A percentile compares a stretch with the other conserved stretches of the same genome.
phyloP scores from a whole-genome alignment of 2,888 invertebrate species.

The Phania funesta region DNA sequence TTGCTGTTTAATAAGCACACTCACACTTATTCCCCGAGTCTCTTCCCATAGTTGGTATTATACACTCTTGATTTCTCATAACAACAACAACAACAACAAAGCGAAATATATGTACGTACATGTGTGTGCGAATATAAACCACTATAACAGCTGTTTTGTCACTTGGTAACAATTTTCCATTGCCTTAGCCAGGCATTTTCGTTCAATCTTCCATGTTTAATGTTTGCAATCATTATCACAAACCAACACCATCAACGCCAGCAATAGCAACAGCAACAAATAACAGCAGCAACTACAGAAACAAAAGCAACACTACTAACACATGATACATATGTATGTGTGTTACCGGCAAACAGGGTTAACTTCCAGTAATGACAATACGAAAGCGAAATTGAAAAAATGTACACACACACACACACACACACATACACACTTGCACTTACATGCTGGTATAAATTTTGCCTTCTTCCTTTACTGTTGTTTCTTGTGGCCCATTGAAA shows the following conservation, averaged over 20 bases:
- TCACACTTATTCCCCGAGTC: slow-evolving; percentile 8
- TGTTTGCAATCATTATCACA: slow-evolving; percentile 51
- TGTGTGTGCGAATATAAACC: slow-evolving; percentile 10
- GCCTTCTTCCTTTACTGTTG: not conserved
- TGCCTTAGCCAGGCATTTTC: slow-evolving; percentile 51
- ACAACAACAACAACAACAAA: slow-evolving; percentile 25
- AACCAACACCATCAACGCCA: slow-evolving; percentile 22
- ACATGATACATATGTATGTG: slow-evolving; percentile 10
- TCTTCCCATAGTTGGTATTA: not conserved
- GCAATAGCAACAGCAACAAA: not conserved
- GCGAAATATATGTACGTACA: not conserved
- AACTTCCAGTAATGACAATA: slow-evolving; percentile 61
- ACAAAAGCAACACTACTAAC: slow-evolving; percentile 7
- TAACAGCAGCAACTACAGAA: not conserved
- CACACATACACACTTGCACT: slow-evolving; percentile 16
- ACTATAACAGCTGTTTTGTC: slow-evolving; percentile 68
- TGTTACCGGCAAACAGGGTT: slow-evolving; percentile 57
- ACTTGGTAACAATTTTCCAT: slow-evolving; percentile 72
- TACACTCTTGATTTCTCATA: slow-evolving; percentile 54
- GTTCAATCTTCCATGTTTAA: slow-evolving; percentile 53
- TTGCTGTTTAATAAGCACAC: not conserved
- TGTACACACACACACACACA: slow-evolving; percentile 18
- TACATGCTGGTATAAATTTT: not conserved
- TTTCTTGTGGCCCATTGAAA: not conserved
- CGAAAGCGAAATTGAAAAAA: slow-evolving; percentile 57